Evolutionary conservation across 2,113 vertebrate genomes (phyloP), one percentile per base, ranked within the genome.

Genomic region (Stigmatopora nigra): DNA sequence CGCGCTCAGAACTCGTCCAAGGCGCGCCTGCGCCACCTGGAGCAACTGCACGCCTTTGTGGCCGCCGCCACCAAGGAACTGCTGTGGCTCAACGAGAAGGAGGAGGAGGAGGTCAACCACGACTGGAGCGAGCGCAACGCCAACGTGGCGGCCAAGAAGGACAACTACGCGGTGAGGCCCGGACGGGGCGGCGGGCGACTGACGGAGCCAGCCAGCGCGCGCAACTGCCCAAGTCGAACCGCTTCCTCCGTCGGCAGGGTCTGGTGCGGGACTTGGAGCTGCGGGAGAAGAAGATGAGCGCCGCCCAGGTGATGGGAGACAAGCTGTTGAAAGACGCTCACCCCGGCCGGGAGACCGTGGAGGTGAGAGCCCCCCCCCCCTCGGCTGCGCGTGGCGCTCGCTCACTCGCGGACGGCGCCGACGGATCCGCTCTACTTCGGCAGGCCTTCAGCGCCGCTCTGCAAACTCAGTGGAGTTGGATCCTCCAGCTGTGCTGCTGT

Each of bases 381-480:
- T 1, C 16, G 16, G 25, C 25, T 3, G 25, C 25, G 25, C 2
- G 3, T 31, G 25, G 25, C 25, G 25, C n/a, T n/a, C n/a, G n/a
- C n/a, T n/a, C n/a, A n/a, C n/a, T n/a, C n/a, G n/a, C n/a, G n/a
- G n/a, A n/a, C n/a, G n/a, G n/a, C n/a, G n/a, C n/a, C n/a, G n/a
- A n/a, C n/a, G 25, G 25, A 31, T 31, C 2, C 2, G 25, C 25
- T 31, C 25, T 14, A 17, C 0, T 41, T 17, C 20, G 20, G 36
- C 75, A 97, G 95, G 90, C 94, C 0, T 98, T 97, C 86, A 94
- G 92, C 73, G 92, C 91, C 0, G 96, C 94, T 0, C 85, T 98
- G 78, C 95, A 96, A 90, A 97, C 96, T 0, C 94, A 98, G 90
- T 98, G 96, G 96, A 95, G 95, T 49, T 98, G 96, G 96, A 91